Conservation (phyloP, 2,797 vertebrate genomes). For the Chaetodon trifasciatus region DNA sequence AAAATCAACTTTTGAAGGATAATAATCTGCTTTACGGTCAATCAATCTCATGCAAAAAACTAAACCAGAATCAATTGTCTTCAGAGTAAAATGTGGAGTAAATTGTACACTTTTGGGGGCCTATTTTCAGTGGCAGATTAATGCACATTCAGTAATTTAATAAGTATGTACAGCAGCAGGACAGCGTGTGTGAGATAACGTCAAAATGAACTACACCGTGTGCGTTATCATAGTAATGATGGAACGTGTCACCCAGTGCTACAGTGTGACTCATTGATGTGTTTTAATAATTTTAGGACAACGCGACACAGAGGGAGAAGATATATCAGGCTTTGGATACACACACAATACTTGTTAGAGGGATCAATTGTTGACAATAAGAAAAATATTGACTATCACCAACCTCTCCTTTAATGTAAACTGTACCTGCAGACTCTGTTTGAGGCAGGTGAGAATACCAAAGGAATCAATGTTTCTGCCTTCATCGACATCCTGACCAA, state of each 20-base stretch:
- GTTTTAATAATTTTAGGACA: neutral
- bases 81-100: neutral
- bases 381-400: neutral
- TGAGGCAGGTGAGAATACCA: constrained; percentile 88
- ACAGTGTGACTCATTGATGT: neutral
- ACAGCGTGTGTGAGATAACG: no score
- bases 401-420: neutral
- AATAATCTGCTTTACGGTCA: neutral
- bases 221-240: neutral
- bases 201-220: neutral
- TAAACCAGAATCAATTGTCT: neutral
- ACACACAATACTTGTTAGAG: neutral
- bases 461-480: constrained; percentile 80
- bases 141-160: neutral
- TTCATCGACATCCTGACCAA: constrained; percentile 88
- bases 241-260: neutral
- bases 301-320: neutral
- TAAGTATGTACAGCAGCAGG: neutral
- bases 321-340: neutral
- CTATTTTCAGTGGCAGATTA: neutral
- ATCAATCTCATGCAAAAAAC: neutral
- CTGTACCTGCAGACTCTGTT: constrained; percentile 85
- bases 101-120: neutral
- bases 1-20: neutral
- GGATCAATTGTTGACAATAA: neutral